phyloP scores from a whole-genome alignment of 2,797 vertebrate species.

The Pristis pectinata region DNA sequence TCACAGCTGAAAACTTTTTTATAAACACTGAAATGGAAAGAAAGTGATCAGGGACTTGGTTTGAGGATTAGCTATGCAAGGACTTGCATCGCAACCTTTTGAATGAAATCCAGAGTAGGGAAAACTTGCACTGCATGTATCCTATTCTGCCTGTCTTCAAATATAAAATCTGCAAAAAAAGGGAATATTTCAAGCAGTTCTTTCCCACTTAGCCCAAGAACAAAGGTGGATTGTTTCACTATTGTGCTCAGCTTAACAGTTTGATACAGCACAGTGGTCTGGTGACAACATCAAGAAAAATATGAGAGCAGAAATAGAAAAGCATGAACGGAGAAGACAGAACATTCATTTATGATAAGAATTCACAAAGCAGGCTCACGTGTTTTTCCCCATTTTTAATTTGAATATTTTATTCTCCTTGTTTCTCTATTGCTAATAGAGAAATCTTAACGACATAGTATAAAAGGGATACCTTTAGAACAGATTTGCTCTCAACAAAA shows the following conservation, averaged over 20 bases:
- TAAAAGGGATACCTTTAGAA: background rate
- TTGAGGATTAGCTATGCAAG: constrained; percentile 51
- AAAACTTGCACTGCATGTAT: constrained; percentile 51
- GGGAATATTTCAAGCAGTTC: constrained; percentile 54
- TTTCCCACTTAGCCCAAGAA: constrained; percentile 55
- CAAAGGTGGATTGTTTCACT: constrained; percentile 52
- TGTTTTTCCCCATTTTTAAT: background rate
- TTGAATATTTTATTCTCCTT: background rate
- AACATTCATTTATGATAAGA: background rate
- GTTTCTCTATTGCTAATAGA: background rate
- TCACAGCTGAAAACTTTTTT: constrained; percentile 55
- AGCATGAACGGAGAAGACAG: background rate
- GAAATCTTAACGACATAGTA: background rate
- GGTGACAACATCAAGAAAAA: constrained; percentile 10
- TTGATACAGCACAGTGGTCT: background rate
- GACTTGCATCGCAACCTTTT: constrained; percentile 55
- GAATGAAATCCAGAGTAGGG: constrained; percentile 53
- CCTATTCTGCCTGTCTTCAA: constrained; percentile 48
- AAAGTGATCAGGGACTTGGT: constrained; percentile 49
- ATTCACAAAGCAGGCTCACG: background rate
- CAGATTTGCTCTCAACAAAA: background rate
- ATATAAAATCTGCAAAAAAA: constrained; percentile 47
- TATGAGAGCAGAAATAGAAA: background rate
- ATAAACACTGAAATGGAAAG: constrained; percentile 49
- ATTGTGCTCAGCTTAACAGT: constrained; percentile 39